Percentiles rank a stretch among this genome's conserved stretches.
Evolutionary conservation across 2,113 vertebrate genomes (phyloP).

Genomic region (Larimichthys polyactis): DNA sequence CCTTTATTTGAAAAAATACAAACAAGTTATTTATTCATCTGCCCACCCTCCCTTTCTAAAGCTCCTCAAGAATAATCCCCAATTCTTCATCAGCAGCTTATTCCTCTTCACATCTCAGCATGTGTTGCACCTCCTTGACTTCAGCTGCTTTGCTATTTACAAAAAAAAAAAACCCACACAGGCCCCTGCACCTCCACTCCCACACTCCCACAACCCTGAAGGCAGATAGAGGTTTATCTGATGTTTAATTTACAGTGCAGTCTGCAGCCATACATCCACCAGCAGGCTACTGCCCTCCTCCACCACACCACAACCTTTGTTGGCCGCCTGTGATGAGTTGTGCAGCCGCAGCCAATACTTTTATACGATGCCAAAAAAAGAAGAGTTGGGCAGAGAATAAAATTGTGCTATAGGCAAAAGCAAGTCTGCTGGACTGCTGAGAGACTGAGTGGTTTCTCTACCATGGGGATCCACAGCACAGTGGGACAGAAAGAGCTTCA

Average conservation of each 20-base stretch:
- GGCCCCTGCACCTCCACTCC: slow-evolving; percentile 20
- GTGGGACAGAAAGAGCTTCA: slow-evolving; percentile 28
- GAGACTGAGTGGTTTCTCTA: slow-evolving; percentile 43
- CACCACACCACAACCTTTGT: slow-evolving; percentile 26
- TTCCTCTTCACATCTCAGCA: slow-evolving; percentile 66
- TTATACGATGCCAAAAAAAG: slow-evolving; percentile 48
- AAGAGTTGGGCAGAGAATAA: slow-evolving; percentile 39
- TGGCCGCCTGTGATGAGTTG: slow-evolving; percentile 50
- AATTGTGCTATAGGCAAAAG: slow-evolving; percentile 40
- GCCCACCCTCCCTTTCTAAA: slow-evolving; percentile 10
- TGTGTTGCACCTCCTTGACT: slow-evolving; percentile 53
- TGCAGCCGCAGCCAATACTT: slow-evolving; percentile 36
- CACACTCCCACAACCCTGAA: slow-evolving; percentile 32
- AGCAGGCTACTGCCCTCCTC: slow-evolving; percentile 27
- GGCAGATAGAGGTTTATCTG: slow-evolving; percentile 45
- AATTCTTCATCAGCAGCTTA: slow-evolving; percentile 50
- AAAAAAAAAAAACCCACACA: slow-evolving; percentile 16
- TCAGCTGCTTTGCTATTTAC: slow-evolving; percentile 42
- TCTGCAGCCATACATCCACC: slow-evolving; percentile 37
- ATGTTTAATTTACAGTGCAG: slow-evolving; percentile 62
- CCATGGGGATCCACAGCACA: slow-evolving; percentile 43
- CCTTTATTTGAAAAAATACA: slow-evolving; percentile 47
- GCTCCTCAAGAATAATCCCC: slow-evolving; percentile 24
- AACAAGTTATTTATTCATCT: slow-evolving; percentile 55
- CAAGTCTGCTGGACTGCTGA: slow-evolving; percentile 30